phyloP scores from a whole-genome alignment of 2,797 vertebrate genomes.

The Notolepis coatsorum region DNA sequence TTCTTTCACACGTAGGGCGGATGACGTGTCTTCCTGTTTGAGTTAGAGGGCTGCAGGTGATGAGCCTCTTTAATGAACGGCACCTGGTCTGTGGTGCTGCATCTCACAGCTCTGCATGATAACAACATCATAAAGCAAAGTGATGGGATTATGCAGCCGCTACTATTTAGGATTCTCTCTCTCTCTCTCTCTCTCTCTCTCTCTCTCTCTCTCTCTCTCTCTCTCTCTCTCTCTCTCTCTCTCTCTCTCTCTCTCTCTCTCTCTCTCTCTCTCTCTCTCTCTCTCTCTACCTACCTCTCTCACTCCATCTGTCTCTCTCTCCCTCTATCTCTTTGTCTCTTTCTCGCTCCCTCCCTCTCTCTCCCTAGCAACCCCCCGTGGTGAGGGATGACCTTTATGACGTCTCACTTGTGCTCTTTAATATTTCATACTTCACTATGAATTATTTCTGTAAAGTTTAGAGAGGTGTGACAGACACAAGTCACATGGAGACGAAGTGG shows the following conservation, averaged over 20 bases:
- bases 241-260: too few species aligned
- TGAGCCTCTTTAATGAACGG: too few species aligned
- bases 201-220: too few species aligned
- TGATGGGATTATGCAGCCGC: not conserved
- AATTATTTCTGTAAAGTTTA: conserved; percentile 66
- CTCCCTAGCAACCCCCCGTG: not conserved
- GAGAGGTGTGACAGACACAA: conserved; percentile 63
- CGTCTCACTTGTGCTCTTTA: conserved; percentile 43
- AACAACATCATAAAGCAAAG: conserved; percentile 22
- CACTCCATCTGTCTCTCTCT: too few species aligned
- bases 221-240: too few species aligned
- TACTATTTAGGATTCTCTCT: conserved; percentile 1
- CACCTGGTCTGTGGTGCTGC: not conserved
- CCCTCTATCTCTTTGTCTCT: too few species aligned
- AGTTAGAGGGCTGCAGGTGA: not conserved
- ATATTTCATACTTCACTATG: conserved; percentile 61
- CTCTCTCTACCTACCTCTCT: too few species aligned
- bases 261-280: too few species aligned
- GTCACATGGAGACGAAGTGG: conserved; percentile 27
- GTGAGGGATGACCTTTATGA: conserved; percentile 28
- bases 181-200: too few species aligned
- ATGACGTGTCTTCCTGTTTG: not conserved
- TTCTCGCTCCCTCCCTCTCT: too few species aligned
- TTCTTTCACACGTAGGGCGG: conserved; percentile 28
- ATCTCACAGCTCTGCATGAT: not conserved